phyloP scores from a whole-genome alignment of 2,797 vertebrate genomes.

The Salarias fasciatus region DNA sequence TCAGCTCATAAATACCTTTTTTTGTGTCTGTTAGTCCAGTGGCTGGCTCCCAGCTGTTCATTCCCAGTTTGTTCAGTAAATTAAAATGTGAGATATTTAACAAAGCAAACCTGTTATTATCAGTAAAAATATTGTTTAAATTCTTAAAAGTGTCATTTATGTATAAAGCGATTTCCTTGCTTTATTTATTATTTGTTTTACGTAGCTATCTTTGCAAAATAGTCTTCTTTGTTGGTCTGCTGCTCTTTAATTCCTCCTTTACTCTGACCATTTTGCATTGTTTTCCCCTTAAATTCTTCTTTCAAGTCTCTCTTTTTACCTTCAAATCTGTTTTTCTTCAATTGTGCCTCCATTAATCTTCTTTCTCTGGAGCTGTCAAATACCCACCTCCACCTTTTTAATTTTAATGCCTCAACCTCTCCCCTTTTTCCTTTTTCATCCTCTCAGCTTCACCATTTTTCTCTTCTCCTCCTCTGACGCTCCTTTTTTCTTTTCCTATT shows the following conservation, averaged over 20 bases:
- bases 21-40: no score
- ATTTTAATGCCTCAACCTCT: conserved; percentile 10
- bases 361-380: conserved; percentile 23
- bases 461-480: not conserved
- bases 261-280: conserved; percentile 1
- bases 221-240: not conserved
- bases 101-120: no score
- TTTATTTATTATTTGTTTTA: not conserved
- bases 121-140: no score
- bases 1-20: no score
- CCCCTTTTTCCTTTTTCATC: not conserved
- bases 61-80: no score
- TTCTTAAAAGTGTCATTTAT: no score
- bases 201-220: not conserved
- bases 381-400: conserved; percentile 16
- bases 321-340: conserved; percentile 21
- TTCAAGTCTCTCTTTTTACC: conserved; percentile 10
- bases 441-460: conserved; percentile 2
- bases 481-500: not conserved
- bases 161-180: no score
- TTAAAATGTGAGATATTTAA: no score
- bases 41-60: no score
- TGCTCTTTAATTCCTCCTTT: conserved; percentile 1
- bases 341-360: conserved; percentile 11
- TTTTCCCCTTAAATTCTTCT: not conserved